Evolutionary conservation across 2,888 invertebrate genomes (phyloP).

Genomic region (Brachyptera risi): DNA sequence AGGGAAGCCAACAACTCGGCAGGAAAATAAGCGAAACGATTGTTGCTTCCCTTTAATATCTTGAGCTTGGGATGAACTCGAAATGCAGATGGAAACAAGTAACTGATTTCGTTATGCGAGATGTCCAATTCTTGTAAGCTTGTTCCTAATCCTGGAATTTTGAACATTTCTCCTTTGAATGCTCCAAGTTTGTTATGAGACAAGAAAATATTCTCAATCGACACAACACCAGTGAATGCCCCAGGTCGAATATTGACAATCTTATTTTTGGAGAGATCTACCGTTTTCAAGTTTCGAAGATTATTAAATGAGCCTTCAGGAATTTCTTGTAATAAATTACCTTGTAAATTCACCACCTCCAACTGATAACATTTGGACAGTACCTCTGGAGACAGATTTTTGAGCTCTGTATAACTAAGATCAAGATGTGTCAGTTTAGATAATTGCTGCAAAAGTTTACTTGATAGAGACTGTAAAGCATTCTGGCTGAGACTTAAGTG

Average conservation of each 20-base stretch:
- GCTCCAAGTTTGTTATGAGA: slow-evolving; percentile 73
- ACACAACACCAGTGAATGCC: slow-evolving; percentile 73
- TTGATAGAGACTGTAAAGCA: slow-evolving; percentile 9
- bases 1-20: slow-evolving; percentile 76
- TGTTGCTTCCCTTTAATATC: slow-evolving; percentile 65
- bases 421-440: slow-evolving; percentile 54
- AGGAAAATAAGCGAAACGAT: slow-evolving; percentile 81
- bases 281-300: slow-evolving; percentile 64
- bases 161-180: slow-evolving; percentile 81
- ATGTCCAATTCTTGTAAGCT: slow-evolving; percentile 76
- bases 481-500: slow-evolving; percentile 75
- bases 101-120: slow-evolving; percentile 73
- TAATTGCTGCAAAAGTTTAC: slow-evolving; percentile 23
- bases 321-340: slow-evolving; percentile 73
- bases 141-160: slow-evolving; percentile 57
- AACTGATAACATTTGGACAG: slow-evolving; percentile 63
- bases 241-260: slow-evolving; percentile 70
- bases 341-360: slow-evolving; percentile 44
- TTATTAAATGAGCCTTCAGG: slow-evolving; percentile 73
- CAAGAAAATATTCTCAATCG: slow-evolving; percentile 65
- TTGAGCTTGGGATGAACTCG: slow-evolving; percentile 75
- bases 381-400: slow-evolving; percentile 67
- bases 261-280: slow-evolving; percentile 76
- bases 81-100: slow-evolving; percentile 80
- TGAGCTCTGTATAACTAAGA: slow-evolving; percentile 68